Base-by-base conservation (phyloP, 2,113 vertebrate species). In the Phasianus colchicus region DNA sequence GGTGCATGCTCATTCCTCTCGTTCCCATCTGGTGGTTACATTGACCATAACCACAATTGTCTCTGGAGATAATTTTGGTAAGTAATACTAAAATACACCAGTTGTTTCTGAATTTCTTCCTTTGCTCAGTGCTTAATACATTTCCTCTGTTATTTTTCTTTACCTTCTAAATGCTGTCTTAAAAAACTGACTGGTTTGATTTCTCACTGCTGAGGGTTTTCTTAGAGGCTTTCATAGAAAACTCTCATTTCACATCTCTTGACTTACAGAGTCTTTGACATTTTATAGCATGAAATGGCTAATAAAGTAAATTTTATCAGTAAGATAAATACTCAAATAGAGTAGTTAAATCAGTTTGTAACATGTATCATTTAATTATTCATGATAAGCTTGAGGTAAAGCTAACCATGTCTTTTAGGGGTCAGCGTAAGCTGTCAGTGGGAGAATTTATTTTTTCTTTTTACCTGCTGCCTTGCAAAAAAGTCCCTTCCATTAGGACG, bases 11-110 rank as follows among this genome's bases (percentile, higher is more conserved):
- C 96, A 98, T 83, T 99, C 98, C 2, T 99, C 99, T 11, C 97
- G 98, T 63, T 99, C 98, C 42, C 99, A 99, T 95, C 97, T 99
- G 89, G 93, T 99, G 2, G 91, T 99, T 34, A 98, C 98, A 0
- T 90, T 99, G 84, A 98, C 97, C 7, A 69, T 98, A 83, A 98
- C 97, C 36, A 93, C 97, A 73, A 87, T 93, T 72, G 92, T 94
- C 74, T 83, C 95, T 38, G 94, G 93, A 29, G 80, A 97, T 78
- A 92, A 94, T 70, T 81, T 96, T 21, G 95, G 98, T 98, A 92
- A 98, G 98, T 32, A 69, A 65, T 58, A 76, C n/a, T 83, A 63
- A 63, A 58, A 76, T 67, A 66, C 8, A 73, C 45, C 45, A 86
- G 38, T 11, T 50, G 61, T 81, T 85, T 83, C 36, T 81, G 27